A percentile compares a stretch with the other conserved stretches of the same genome.
phyloP scores from a whole-genome alignment of 2,797 vertebrate genomes.

The Sorex maritimensis region DNA sequence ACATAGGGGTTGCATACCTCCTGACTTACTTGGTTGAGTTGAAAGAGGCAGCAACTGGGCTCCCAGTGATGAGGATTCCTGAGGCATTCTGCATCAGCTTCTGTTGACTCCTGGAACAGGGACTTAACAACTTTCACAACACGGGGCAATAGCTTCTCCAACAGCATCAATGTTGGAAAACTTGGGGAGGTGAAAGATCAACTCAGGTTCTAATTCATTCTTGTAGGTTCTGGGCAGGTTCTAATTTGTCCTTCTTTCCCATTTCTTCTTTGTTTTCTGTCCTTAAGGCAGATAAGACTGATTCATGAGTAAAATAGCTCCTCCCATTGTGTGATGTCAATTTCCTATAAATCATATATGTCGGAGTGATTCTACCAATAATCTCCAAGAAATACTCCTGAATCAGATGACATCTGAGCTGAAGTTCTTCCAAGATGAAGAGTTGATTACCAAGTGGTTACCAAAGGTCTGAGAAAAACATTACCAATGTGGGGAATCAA shows the following conservation, averaged over 20 bases:
- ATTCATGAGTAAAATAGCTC: background rate
- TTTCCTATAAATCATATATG: background rate
- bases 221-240: background rate
- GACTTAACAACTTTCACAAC: background rate
- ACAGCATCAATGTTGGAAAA: background rate
- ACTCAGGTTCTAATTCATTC: background rate
- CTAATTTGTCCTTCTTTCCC: background rate
- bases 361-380: background rate
- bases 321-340: background rate
- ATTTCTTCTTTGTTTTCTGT: no score
- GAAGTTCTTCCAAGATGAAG: constrained; percentile 18
- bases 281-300: background rate
- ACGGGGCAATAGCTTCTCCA: background rate
- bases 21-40: background rate
- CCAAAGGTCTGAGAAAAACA: constrained; percentile 6
- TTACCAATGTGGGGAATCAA: background rate
- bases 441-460: background rate
- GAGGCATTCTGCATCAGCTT: background rate
- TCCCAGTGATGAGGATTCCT: background rate
- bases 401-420: background rate
- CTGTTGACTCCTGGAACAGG: background rate
- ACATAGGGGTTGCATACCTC: background rate
- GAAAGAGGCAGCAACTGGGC: background rate
- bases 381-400: constrained; percentile 36
- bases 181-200: background rate